Percentiles rank a stretch among this genome's conserved stretches.
Evolutionary conservation across 2,113 vertebrate genomes (phyloP).

Genomic region (Atherinomorus stipes): DNA sequence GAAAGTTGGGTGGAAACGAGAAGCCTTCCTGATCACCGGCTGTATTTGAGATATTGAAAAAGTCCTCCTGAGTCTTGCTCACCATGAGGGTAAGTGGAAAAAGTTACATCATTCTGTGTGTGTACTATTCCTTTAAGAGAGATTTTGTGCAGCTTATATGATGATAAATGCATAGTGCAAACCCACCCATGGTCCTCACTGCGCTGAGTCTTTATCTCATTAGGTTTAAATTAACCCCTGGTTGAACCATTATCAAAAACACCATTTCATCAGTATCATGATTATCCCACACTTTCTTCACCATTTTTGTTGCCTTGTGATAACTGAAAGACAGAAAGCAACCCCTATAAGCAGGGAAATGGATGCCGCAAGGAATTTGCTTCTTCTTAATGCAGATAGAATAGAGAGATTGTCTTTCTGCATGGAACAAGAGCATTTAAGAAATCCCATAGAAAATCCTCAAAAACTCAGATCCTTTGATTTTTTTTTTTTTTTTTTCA

Average conservation of each 20-base stretch:
- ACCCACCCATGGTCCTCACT: not conserved
- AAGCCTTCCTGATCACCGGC: no score
- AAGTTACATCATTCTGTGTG: no score
- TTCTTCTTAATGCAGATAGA: slow-evolving; percentile 26
- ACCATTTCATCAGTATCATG: slow-evolving; percentile 23
- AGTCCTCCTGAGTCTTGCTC: no score
- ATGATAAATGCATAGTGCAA: slow-evolving; percentile 8
- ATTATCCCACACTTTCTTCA: slow-evolving; percentile 29
- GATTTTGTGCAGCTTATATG: not conserved
- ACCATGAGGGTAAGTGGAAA: no score
- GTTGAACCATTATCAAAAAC: slow-evolving; percentile 41
- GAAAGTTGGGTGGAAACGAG: no score
- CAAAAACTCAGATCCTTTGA: slow-evolving; percentile 57
- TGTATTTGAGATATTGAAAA: no score
- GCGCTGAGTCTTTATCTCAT: slow-evolving; percentile 45
- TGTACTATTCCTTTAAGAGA: no score
- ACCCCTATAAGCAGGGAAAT: slow-evolving; percentile 42
- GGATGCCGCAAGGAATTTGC: slow-evolving; percentile 40
- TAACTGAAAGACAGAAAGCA: slow-evolving; percentile 49
- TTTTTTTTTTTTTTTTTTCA: slow-evolving; percentile 29
- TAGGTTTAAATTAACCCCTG: slow-evolving; percentile 30
- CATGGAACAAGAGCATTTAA: slow-evolving; percentile 52
- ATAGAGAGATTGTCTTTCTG: slow-evolving; percentile 51
- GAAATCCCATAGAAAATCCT: slow-evolving; percentile 59
- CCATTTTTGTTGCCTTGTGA: slow-evolving; percentile 35